These are phyloP conservation scores for Onychostruthus taczanowskii DNA, from an alignment of 2,113 vertebrate species.

Conservation along the genomic window DNA sequence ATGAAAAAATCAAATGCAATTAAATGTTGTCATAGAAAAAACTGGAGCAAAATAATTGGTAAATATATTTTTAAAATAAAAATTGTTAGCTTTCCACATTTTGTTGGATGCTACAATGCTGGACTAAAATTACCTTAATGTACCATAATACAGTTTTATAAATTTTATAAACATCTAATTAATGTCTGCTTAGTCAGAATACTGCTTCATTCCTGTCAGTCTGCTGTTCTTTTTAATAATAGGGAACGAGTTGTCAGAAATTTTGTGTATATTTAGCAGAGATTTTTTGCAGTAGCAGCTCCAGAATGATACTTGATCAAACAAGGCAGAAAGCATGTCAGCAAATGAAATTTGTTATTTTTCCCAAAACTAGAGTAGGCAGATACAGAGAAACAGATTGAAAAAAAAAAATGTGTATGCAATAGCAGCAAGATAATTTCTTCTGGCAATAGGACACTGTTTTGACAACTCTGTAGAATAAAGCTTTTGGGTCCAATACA, in stretches of 20 bases:
- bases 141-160: neutral
- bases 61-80: neutral
- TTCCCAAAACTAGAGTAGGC: conserved; percentile 28
- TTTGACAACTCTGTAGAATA: conserved; percentile 53
- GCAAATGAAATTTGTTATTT: conserved; percentile 22
- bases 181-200: neutral
- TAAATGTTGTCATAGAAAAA: neutral
- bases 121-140: neutral
- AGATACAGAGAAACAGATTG: conserved; percentile 56
- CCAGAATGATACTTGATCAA: conserved; percentile 34
- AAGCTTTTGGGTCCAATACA: conserved; percentile 34
- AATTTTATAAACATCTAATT: neutral
- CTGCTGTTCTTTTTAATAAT: neutral
- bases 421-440: conserved; percentile 58
- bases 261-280: conserved; percentile 15
- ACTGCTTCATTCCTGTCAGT: neutral
- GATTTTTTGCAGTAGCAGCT: neutral
- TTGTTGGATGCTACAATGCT: neutral
- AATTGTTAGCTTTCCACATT: neutral
- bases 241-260: neutral
- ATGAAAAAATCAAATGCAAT: neutral
- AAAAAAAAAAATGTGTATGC: conserved; percentile 27
- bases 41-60: neutral
- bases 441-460: conserved; percentile 32
- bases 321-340: conserved; percentile 11